These are phyloP conservation scores for Psephotus haematonotus DNA, from an alignment of 2,113 vertebrate species.

Conservation along the genomic window DNA sequence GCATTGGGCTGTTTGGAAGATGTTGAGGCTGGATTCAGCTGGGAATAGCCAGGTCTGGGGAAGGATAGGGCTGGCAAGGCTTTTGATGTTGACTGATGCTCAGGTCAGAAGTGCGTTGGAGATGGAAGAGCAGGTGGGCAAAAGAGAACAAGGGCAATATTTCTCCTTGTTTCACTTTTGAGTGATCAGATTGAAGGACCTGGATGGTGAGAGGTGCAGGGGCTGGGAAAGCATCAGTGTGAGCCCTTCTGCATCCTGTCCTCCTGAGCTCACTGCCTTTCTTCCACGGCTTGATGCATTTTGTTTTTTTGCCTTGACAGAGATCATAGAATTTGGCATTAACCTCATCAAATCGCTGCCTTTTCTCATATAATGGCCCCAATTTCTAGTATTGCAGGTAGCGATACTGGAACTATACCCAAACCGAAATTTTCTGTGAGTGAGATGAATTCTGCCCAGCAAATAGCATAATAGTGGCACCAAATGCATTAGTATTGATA, in stretches of 20 bases:
- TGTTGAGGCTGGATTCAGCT: rapidly evolving
- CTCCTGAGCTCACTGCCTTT: neutral
- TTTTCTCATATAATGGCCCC: neutral
- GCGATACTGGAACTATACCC: neutral
- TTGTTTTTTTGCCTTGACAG: neutral
- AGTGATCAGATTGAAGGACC: neutral
- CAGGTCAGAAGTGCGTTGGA: neutral
- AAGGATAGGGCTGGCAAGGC: neutral
- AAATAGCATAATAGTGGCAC: constrained; percentile 3
- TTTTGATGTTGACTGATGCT: neutral
- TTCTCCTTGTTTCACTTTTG: neutral
- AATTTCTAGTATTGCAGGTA: neutral
- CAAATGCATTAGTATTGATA: constrained; percentile 31
- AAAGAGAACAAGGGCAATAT: neutral
- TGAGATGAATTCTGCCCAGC: neutral
- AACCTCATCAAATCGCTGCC: neutral
- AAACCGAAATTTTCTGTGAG: neutral
- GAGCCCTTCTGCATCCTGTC: neutral
- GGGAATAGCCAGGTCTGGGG: neutral
- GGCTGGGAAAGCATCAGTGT: neutral
- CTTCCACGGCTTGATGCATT: rapidly evolving
- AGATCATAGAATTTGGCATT: neutral
- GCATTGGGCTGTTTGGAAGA: rapidly evolving
- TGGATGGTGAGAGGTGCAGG: neutral
- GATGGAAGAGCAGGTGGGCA: neutral